Base-by-base conservation (phyloP, 2,113 vertebrate species). In the Bombycilla garrulus region DNA sequence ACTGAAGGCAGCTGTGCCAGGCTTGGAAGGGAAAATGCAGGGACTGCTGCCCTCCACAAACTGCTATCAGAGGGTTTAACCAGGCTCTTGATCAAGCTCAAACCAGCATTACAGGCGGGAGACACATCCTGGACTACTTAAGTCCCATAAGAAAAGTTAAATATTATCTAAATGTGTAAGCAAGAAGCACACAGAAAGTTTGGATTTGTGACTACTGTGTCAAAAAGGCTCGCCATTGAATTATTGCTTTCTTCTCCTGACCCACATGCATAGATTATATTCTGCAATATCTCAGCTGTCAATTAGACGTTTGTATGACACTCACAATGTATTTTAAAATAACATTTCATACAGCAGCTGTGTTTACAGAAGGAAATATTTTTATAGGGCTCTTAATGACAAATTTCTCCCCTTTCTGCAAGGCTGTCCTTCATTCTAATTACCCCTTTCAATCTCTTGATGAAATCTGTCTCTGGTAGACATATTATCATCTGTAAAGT, bases 331-430 rank as follows among this genome's bases (percentile, higher is more conserved):
- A 95, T 94, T 95, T 19, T 76, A 93, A 95, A 78, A 85, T 78
- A 92, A 92, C 77, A 94, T 96, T 88, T 92, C 95, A 83, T 92
- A 19, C 53, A 18, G 92, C 98, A 98, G 98, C 98, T 98, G 98
- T 98, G 98, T 98, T 98, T 98, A 96, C 92, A 95, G 86, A 98
- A 98, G 97, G 97, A 98, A 98, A 94, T 94, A 85, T 97, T 98
- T 98, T 96, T 98, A 98, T 96, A 80, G 88, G 69, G 56, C 76
- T 93, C 85, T 90, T 56, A 88, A 81, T 93, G 92, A 93, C 88
- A 95, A 97, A 98, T 81, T 96, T 93, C 76, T 91, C 89, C 81
- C 86, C 77, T 95, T 93, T 88, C 96, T 85, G n/a, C 61, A 88
- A 92, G 93, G 45, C 87, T 92, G 90, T 91, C 90, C 86, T 88